Evolutionary conservation across 92 coral and sea anemone species (phyloP), one percentile per base, ranked within the genome.

Genomic region (Zoanthus sociatus): DNA sequence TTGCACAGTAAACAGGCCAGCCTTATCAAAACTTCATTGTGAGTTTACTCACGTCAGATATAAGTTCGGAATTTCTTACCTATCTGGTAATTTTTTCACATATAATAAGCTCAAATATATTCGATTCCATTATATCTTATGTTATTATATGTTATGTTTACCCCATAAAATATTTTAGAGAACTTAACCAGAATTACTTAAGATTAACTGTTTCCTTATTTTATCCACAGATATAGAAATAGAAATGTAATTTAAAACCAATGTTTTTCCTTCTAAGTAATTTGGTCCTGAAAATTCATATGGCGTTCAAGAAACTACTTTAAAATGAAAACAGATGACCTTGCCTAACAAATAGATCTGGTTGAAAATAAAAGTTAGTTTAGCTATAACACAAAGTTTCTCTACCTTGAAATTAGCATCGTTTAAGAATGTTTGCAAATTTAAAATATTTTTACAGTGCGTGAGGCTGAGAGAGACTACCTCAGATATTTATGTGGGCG

Each of bases 201-300:
- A 37, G 15, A 42, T 45, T 18, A 74, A 44, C 11, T 77, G 77
- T 73, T 73, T 73, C 18, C 54, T 37, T 16, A 73, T 73, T 79
- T 54, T 54, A 45, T 10, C n/a, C 72, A 7, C 3, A 63, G 50
- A 47, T n/a, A 64, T 66, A 45, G 33, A 81, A 81, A 81, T 81
- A 81, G 75, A 67, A 78, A 5, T 81, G 85, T 81, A 81, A 81
- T 60, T 81, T 66, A 64, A 81, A 81, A 81, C 85, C 46, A 15
- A 44, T 44, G 75, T 47, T 66, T 50, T 46, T 13, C 37, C 83
- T 58, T 42, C 54, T 17, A 33, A 76, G 17, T 42, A 16, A 73
- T 20, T 44, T 10, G 53, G 51, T 45, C 69, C 21, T 17, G 30
- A 30, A 77, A 21, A 53, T 26, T 77, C 66, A 30, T 26, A 44